Evolutionary conservation across 1,140 invertebrate species (phyloP), one percentile per base, ranked within the genome.

Genomic region (Aporrectodea caliginosa): DNA sequence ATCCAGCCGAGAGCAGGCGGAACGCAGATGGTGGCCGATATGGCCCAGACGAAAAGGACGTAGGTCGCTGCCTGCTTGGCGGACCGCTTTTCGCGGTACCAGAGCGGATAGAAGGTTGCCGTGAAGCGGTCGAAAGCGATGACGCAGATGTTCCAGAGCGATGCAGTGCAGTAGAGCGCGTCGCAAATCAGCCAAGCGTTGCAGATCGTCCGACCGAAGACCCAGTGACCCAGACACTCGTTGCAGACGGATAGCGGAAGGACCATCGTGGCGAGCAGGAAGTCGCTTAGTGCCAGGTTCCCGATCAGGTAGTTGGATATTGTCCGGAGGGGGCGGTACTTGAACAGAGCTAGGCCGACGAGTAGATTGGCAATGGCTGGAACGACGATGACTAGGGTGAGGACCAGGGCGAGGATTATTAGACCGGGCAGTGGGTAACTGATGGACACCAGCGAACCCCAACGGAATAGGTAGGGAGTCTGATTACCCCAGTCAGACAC

Each of bases 301-400:
- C 87, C 88, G 43, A 89, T 89, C 78, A 89, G 81, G 82, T 86
- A 88, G 81, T 89, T 89, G 6, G 87, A 88, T 81, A 88, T 87
- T 14, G 87, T 86, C 78, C 86, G 83, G 27, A 89, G 82, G 35
- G 83, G 83, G 34, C 84, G 84, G 81, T 86, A 87, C 75, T 82
- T 83, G 81, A 84, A 85, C 35, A 89, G 81, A 2, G 88, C 86
- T 1, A 85, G 76, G 32, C 84, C 80, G 16, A 89, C 87, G 34
- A 88, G 77, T 6, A 86, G 69, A 80, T 89, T 89, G n/a, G 88
- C 88, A 33, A 88, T 81, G 29, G 87, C 83, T n/a, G 88, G 88
- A 82, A 84, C 85, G 0, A 88, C 76, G 16, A 85, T 88, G 31
- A 88, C 84, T 16, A 87, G 27, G 2, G 79, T 73, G 32, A 87